Evolutionary conservation across 2,113 vertebrate species (phyloP).

Genomic region (Etheostoma spectabile): DNA sequence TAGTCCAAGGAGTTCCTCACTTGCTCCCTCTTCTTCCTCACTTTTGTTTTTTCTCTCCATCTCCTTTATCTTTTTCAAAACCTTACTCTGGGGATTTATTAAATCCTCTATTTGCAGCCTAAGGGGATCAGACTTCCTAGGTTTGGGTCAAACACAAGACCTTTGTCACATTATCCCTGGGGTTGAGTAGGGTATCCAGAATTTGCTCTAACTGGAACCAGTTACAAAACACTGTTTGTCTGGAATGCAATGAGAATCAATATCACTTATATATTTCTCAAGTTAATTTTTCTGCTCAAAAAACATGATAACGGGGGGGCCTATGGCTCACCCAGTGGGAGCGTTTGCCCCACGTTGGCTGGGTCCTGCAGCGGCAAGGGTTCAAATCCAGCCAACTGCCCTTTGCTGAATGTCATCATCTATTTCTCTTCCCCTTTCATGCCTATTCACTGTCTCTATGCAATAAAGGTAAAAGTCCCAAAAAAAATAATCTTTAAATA

Average conservation of each 20-base stretch:
- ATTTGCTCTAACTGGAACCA: constrained; percentile 4
- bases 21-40: neutral
- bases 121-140: constrained; percentile 5
- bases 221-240: neutral
- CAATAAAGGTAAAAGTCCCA: too few relatives aligned
- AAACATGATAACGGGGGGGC: neutral
- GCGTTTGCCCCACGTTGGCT: too few relatives aligned
- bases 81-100: constrained; percentile 16
- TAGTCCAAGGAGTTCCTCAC: constrained; percentile 47
- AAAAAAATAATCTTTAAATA: too few relatives aligned
- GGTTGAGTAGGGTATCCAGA: neutral
- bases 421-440: too few relatives aligned
- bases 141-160: constrained; percentile 19
- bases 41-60: constrained; percentile 8
- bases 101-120: neutral
- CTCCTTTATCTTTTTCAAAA: constrained; percentile 23
- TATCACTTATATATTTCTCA: neutral
- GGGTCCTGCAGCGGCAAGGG: too few relatives aligned
- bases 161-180: neutral
- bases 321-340: too few relatives aligned
- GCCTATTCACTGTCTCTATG: too few relatives aligned
- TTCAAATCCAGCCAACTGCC: too few relatives aligned
- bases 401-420: too few relatives aligned
- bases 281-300: neutral
- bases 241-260: neutral